These are phyloP conservation scores for Channallabes apus DNA, from an alignment of 2,797 vertebrate species.

Conservation along the genomic window DNA sequence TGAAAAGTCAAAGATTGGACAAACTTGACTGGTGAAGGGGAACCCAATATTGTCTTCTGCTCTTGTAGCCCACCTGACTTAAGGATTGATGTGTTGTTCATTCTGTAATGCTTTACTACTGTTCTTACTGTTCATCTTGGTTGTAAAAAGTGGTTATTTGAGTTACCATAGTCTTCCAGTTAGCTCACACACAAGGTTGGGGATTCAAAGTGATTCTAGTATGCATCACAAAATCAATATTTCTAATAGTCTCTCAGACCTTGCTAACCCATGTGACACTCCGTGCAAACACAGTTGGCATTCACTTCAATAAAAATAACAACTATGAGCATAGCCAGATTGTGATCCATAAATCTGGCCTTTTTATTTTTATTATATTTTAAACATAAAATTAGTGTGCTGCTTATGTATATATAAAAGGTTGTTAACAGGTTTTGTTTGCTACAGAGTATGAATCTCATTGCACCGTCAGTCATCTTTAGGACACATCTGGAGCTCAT, in stretches of 20 bases:
- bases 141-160: background rate
- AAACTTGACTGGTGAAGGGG: background rate
- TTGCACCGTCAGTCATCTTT: constrained; percentile 58
- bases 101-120: background rate
- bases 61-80: background rate
- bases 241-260: background rate
- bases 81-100: background rate
- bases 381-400: background rate
- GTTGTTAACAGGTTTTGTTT: constrained; percentile 61
- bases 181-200: background rate
- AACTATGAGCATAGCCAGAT: background rate
- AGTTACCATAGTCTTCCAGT: background rate
- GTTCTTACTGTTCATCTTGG: background rate
- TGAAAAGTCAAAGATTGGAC: background rate
- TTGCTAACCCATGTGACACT: background rate
- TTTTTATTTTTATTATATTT: background rate
- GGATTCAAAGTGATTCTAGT: too few relatives aligned
- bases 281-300: background rate
- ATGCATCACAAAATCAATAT: too few relatives aligned
- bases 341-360: background rate
- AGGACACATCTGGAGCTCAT: constrained; percentile 63
- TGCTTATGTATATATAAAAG: background rate
- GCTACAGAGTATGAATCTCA: constrained; percentile 42
- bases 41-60: background rate
- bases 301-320: background rate